Evolutionary conservation across 2,113 vertebrate species (phyloP).

Genomic region (Copsychus sechellarum): DNA sequence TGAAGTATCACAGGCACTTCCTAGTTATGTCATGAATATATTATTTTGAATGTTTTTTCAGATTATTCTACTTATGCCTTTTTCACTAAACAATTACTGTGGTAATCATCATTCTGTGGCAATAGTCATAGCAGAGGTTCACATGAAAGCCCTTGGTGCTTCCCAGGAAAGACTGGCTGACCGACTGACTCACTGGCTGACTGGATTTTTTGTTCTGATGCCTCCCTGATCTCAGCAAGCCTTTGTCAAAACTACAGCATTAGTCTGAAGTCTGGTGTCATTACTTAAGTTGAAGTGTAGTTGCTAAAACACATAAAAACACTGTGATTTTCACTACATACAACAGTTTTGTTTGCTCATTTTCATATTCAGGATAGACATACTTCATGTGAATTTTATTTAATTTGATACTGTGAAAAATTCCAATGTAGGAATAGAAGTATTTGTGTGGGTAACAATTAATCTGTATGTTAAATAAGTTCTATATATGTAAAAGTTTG

Average conservation of each 20-base stretch:
- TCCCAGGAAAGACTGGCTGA: background rate
- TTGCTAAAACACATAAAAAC: background rate
- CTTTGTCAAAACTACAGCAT: background rate
- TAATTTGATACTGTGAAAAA: background rate
- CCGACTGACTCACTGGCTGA: background rate
- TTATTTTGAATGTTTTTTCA: background rate
- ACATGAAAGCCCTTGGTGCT: background rate
- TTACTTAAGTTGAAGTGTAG: background rate
- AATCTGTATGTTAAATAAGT: background rate
- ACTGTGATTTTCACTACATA: background rate
- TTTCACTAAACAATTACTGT: background rate
- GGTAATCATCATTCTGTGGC: accelerated
- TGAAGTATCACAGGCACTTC: background rate
- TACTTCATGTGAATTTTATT: background rate
- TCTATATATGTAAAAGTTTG: background rate
- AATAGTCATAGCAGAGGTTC: background rate
- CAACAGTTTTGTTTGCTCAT: background rate
- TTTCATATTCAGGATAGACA: background rate
- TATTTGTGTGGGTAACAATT: background rate
- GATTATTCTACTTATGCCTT: background rate
- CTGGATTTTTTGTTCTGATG: background rate
- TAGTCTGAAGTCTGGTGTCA: background rate
- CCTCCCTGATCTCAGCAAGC: background rate
- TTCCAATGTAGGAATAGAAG: background rate
- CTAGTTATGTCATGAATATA: background rate